These are phyloP conservation scores for Cyphomyrmex costatus DNA, from an alignment of 1,140 invertebrate species.

Conservation along the genomic window DNA sequence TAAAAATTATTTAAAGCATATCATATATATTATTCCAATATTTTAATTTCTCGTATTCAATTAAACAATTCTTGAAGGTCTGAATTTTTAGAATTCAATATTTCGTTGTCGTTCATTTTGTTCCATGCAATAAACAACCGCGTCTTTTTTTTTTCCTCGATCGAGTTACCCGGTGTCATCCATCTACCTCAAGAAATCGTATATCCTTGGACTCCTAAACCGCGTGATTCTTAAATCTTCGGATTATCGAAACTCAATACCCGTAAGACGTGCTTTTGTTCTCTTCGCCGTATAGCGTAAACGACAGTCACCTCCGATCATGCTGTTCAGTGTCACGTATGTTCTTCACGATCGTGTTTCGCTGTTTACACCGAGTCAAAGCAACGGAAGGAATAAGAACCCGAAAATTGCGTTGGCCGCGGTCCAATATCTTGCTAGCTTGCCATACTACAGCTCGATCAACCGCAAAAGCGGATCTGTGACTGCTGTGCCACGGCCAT, in stretches of 20 bases:
- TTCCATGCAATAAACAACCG: background rate
- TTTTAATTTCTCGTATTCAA: too few relatives aligned
- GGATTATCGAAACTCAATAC: slow-evolving; percentile 33
- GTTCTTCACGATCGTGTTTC: slow-evolving; percentile 17
- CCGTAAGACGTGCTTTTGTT: slow-evolving; percentile 12
- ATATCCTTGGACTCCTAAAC: background rate
- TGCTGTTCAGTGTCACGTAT: slow-evolving; percentile 13
- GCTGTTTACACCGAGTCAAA: slow-evolving; percentile 55
- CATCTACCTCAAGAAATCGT: background rate
- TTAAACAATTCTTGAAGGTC: too few relatives aligned
- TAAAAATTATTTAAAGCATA: too few relatives aligned
- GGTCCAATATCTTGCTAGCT: slow-evolving; percentile 51
- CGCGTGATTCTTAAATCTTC: slow-evolving; percentile 15
- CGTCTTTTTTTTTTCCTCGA: background rate
- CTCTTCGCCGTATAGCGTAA: background rate
- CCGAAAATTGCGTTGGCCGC: slow-evolving; percentile 50
- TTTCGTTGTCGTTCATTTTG: background rate
- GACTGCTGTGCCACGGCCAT: slow-evolving; percentile 14
- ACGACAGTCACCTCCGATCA: slow-evolving; percentile 31
- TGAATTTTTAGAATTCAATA: background rate
- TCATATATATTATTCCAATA: too few relatives aligned
- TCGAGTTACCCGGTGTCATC: background rate
- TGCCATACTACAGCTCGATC: slow-evolving; percentile 46
- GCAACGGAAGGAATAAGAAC: slow-evolving; percentile 46
- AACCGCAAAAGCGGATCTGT: slow-evolving; percentile 49